phyloP scores from a whole-genome alignment of 2,888 invertebrate genomes.

The Plemyria rubiginata region DNA sequence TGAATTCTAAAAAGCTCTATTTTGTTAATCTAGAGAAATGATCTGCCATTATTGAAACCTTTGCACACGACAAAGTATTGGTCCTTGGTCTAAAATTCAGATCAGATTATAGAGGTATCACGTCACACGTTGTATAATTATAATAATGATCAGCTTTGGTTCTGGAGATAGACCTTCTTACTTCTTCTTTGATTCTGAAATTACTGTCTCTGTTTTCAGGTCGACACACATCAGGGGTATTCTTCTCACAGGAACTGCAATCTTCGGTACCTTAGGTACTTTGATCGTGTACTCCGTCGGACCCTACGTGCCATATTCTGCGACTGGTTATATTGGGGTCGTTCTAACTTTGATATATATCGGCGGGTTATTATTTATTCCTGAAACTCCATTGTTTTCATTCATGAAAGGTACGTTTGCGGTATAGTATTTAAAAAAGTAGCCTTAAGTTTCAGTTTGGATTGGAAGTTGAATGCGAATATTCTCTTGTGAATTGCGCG shows the following conservation, averaged over 20 bases:
- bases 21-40: too few relatives aligned
- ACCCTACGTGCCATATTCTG: slow-evolving; percentile 49
- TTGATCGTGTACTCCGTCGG: slow-evolving; percentile 48
- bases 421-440: not conserved
- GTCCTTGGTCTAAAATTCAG: too few relatives aligned
- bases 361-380: slow-evolving; percentile 44
- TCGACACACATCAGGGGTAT: slow-evolving; percentile 58
- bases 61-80: too few relatives aligned
- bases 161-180: too few relatives aligned
- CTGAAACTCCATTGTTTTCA: slow-evolving; percentile 58
- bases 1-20: too few relatives aligned
- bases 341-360: slow-evolving; percentile 41
- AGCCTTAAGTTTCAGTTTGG: too few relatives aligned
- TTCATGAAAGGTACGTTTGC: slow-evolving; percentile 49
- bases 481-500: too few relatives aligned
- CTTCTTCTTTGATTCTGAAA: not conserved
- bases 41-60: too few relatives aligned
- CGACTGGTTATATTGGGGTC: slow-evolving; percentile 45
- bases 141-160: too few relatives aligned
- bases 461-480: too few relatives aligned
- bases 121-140: too few relatives aligned
- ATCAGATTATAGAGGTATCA: too few relatives aligned
- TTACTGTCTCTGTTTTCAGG: slow-evolving; percentile 43
- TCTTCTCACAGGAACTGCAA: slow-evolving; percentile 49
- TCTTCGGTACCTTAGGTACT: slow-evolving; percentile 49